These are phyloP conservation scores for Pseudomugil tenellus DNA, from an alignment of 2,797 vertebrate genomes.

Conservation along the genomic window DNA sequence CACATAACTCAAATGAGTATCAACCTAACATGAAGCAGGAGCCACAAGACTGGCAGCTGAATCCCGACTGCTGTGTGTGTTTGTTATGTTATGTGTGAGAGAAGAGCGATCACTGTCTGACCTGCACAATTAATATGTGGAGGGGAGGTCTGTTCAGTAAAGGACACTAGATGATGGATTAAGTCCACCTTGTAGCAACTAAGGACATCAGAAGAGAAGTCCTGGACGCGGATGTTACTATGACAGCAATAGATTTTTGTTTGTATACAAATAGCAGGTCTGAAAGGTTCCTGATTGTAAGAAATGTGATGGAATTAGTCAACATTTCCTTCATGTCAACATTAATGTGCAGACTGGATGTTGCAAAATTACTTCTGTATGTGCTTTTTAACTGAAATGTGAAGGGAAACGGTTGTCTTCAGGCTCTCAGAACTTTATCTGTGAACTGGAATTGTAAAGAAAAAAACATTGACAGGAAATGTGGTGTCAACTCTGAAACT, in stretches of 20 bases:
- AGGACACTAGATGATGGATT: background rate
- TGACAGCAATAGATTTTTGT: background rate
- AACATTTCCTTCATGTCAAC: background rate
- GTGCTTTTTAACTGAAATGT: background rate
- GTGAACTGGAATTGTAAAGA: slow-evolving; percentile 5
- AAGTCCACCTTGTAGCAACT: background rate
- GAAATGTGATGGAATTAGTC: background rate
- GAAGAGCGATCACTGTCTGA: too few relatives aligned
- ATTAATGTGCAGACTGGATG: background rate
- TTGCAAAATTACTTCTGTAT: background rate
- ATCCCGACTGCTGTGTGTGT: background rate
- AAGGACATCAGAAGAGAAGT: background rate
- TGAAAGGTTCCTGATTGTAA: background rate
- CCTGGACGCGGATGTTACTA: background rate
- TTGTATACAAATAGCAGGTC: background rate
- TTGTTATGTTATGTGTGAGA: too few relatives aligned
- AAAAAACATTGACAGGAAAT: slow-evolving; percentile 27
- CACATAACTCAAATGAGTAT: slow-evolving; percentile 60
- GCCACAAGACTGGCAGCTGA: slow-evolving; percentile 43
- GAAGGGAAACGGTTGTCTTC: slow-evolving; percentile 3
- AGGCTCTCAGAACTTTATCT: slow-evolving; percentile 17
- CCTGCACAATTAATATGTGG: background rate
- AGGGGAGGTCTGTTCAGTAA: background rate
- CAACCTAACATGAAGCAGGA: slow-evolving; percentile 49
- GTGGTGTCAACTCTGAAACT: slow-evolving; percentile 44